A percentile compares a stretch with the other conserved stretches of the same genome.
Conservation (phyloP, 1,140 invertebrate genomes). For the Contarinia nasturtii region DNA sequence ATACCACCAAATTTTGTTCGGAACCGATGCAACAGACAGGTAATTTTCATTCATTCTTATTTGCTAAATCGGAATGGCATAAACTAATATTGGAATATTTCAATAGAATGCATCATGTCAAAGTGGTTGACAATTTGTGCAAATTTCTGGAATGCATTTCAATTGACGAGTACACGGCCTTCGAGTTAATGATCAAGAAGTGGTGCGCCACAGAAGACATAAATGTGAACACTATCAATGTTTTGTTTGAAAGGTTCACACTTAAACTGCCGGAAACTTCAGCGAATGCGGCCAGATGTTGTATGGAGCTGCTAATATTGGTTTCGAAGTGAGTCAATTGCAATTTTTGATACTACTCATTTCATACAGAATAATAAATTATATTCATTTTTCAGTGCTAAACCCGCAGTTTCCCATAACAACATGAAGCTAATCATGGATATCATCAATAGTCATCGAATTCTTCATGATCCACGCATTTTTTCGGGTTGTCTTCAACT, state of each 20-base stretch:
- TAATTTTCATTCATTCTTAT: no score
- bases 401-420: constrained; percentile 29
- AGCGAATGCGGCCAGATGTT: constrained; percentile 40
- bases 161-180: constrained; percentile 42
- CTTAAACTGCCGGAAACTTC: constrained; percentile 51
- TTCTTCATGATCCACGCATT: constrained; percentile 16
- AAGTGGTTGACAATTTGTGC: constrained; percentile 39
- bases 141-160: constrained; percentile 34
- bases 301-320: constrained; percentile 57
- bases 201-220: constrained; percentile 43
- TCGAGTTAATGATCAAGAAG: constrained; percentile 45
- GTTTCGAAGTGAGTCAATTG: constrained; percentile 34
- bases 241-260: constrained; percentile 66
- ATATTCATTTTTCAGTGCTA: constrained; percentile 28
- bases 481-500: constrained; percentile 14
- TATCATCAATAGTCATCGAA: constrained; percentile 22
- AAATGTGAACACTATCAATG: constrained; percentile 30
- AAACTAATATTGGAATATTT: no score
- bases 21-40: constrained; percentile 14
- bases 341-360: no score
- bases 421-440: constrained; percentile 31
- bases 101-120: constrained; percentile 24
- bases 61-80: no score
- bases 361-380: no score
- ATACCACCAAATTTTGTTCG: constrained; percentile 23